Base-by-base conservation (phyloP, 2,797 vertebrate species). In the Chromobotia macracanthus region DNA sequence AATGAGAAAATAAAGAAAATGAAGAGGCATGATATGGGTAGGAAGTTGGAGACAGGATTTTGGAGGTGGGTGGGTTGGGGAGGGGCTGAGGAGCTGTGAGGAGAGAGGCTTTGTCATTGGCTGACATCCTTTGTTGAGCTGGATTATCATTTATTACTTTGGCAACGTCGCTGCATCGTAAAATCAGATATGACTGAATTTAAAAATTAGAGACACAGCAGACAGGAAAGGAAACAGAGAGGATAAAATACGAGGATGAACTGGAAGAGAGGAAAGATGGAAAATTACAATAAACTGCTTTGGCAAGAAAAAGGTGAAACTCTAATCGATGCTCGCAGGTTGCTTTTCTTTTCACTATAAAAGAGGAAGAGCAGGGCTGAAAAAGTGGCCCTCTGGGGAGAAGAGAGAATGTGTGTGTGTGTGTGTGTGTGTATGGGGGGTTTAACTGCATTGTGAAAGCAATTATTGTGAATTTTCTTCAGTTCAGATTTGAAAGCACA, bases 401-500 rank as follows among this genome's bases (percentile, higher is more conserved):
- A 79, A 19, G 79, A 84, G 74, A 79, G 80, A 75, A 65, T 73
- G 66, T 56, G 23, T 8, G 75, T 21, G 28, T 73, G 67, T 56
- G 23, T 7, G 21, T 31, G 21, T 58, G 56, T 28, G 72, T 79
- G 72, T 68, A 41, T 44, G 68, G 68, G 65, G 74, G 76, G 56
- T 58, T 72, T 91, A 91, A 91, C 90, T 90, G 90, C 86, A 89
- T 91, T 92, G 90, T 91, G 91, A 92, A 92, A 92, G 92, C 92
- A 93, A 93, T 93, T 93, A 92, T 90, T 89, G 87, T 90, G 92
- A 93, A 93, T 93, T 92, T 89, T 93, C 91, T 89, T 92, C 91
- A 93, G 90, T 92, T 93, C 90, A 92, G 89, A 92, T 67, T 90
- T 93, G 90, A 93, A 92, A 92, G 92, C 84, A 66, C 85, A 87